Base-by-base conservation (phyloP, 2,113 vertebrate genomes). In the Stomatorhinus ivindoensis region DNA sequence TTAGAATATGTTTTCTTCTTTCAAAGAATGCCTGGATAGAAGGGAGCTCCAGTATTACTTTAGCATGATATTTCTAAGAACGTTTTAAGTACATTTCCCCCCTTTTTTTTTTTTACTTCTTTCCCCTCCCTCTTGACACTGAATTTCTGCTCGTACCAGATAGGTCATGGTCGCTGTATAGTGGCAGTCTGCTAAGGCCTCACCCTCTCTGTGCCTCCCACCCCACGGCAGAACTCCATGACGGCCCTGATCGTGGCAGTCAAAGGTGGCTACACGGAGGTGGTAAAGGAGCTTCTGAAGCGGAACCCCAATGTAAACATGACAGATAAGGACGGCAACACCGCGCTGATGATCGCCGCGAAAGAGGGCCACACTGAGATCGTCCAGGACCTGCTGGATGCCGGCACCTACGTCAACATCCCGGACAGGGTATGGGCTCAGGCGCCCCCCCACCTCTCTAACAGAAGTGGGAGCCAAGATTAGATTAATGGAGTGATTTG, bases 261-360 rank as follows among this genome's bases (percentile, higher is more conserved):
- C 88, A 96, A 94, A 90, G 98, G 98, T 0, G 98, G 98, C 17
- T 99, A 97, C 91, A 96, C 97, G 0, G 97, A 97, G 50, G 98
- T 98, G 6, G 98, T 99, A 58, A 99, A 99, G 92, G 98, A 99
- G 94, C 97, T 99, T 85, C 93, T 99, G 92, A 99, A 99, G 93
- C 95, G 98, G 90, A 99, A 97, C 90, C 98, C 98, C 0, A 99
- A 99, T 84, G 98, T 99, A 6, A 99, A 99, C 93, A 95, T 99
- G 93, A 99, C 98, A 0, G 98, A 99, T 92, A 99, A 99, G 92
- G 98, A 99, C 58, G 98, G 98, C 13, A 99, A 99, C 93, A 99
- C 98, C 2, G 98, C 98, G 13, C 93, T 99, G 92, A 99, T 98
- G 97, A 99, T 99, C 39, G 98, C 98, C 0, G 97, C 98, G 1